Conservation (phyloP, 2,888 invertebrate genomes). For the Drosophila mettleri region DNA sequence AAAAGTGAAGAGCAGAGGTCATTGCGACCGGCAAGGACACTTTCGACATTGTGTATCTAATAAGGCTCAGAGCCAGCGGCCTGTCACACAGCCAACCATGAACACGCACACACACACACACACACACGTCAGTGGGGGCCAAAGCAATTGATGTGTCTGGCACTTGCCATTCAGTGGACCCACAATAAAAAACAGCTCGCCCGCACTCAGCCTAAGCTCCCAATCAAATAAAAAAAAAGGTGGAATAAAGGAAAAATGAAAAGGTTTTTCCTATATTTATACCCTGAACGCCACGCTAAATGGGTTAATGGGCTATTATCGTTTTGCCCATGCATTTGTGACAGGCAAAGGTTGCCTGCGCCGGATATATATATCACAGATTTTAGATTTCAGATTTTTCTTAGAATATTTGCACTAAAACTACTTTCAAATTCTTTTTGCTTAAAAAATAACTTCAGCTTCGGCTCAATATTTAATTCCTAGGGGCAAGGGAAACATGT, state of each 20-base stretch:
- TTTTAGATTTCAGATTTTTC: too few species aligned
- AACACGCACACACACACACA: slow-evolving; percentile 1
- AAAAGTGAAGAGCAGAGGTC: slow-evolving; percentile 2
- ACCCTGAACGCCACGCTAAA: neutral
- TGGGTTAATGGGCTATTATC: neutral
- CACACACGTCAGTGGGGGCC: neutral
- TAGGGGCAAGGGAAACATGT: too few species aligned
- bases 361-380: neutral
- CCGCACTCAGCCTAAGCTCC: slow-evolving; percentile 1
- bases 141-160: slow-evolving; percentile 34
- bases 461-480: too few species aligned
- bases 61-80: slow-evolving; percentile 1
- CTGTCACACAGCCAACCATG: slow-evolving; percentile 1
- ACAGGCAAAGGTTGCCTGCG: neutral
- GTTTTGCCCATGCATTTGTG: neutral
- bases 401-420: too few species aligned
- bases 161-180: slow-evolving; percentile 9
- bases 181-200: slow-evolving; percentile 15
- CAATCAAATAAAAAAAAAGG: slow-evolving; percentile 12
- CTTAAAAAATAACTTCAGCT: too few species aligned
- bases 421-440: too few species aligned
- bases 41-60: slow-evolving; percentile 25
- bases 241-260: neutral
- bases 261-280: slow-evolving; percentile 22
- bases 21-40: slow-evolving; percentile 19